phyloP scores from a whole-genome alignment of 2,797 vertebrate species.

The Furcifer pardalis region DNA sequence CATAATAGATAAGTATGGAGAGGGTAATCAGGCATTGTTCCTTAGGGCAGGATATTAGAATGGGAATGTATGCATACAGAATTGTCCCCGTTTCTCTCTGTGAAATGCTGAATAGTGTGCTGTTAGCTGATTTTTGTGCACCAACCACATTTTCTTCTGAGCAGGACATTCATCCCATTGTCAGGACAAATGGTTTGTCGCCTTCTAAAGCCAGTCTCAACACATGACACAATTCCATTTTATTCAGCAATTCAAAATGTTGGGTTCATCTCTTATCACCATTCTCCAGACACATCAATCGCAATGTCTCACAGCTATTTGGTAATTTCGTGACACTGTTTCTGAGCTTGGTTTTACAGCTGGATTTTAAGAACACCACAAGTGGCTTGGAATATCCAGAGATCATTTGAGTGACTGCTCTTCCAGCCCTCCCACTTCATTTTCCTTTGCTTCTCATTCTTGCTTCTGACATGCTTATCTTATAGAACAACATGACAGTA shows the following conservation, averaged over 20 bases:
- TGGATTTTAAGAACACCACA: neutral
- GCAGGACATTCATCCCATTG: neutral
- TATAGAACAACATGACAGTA: neutral
- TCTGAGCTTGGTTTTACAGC: neutral
- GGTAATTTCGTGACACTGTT: constrained; percentile 20
- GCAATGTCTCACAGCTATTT: constrained; percentile 2
- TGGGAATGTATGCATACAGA: neutral
- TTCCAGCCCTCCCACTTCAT: neutral
- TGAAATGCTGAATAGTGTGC: neutral
- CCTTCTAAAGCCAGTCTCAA: constrained; percentile 5
- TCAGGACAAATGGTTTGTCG: neutral
- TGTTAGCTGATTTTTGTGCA: neutral
- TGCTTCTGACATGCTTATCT: neutral
- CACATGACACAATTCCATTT: constrained; percentile 3
- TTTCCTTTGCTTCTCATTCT: neutral
- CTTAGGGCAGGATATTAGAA: neutral
- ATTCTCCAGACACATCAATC: neutral
- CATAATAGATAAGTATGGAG: neutral
- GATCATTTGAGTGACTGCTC: neutral
- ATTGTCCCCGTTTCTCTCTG: neutral
- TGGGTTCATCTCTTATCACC: constrained; percentile 1
- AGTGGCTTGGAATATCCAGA: neutral
- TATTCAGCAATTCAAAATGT: neutral
- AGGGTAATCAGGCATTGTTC: neutral
- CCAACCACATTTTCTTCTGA: neutral